Evolutionary conservation across 30 jellyfish, hydroid and myxozoan species (phyloP), one percentile per base, ranked within the genome.

Genomic region (Hydractinia symbiolongicarpus): DNA sequence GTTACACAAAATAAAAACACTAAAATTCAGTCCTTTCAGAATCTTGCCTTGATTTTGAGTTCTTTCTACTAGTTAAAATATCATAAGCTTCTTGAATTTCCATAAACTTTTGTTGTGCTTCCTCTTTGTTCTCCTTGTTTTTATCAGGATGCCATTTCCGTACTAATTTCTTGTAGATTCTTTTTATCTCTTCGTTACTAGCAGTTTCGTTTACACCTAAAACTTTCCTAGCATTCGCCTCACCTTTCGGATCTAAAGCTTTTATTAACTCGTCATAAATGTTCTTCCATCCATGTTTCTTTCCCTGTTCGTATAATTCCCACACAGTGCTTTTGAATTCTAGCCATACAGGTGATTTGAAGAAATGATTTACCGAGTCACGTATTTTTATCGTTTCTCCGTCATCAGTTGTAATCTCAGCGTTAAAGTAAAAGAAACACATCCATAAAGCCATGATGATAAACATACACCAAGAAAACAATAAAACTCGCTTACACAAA

Each of bases 291-390:
- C 98, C 98, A 57, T 93, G 94, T 73, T 85, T 87, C 61, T 86
- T 92, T 5, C 95, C 98, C 40, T 93, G 95, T 70, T 70, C 95
- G 70, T 93, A 93, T 1, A 93, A 81, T 54, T 88, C 90, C 95
- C 95, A 84, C 54, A 87, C 87, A 0, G 98, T 93, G 75, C 84
- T 86, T 61, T 88, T 86, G 77, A 93, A 93, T 70, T 93, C 98
- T 11, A 93, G 79, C 98, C 98, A 93, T 20, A 96, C 98, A n/a
- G 98, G 98, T 1, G 96, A 86, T 69, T 79, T 93, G 90, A 93
- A 93, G 81, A 93, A 93, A 69, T 93, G 96, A 80, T 84, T 86
- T 0, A 93, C 94, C 49, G 96, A 82, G 68, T 93, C 98, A 55
- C 94, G 85, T 77, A 93, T 79, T 82, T 81, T 93, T 57, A 93